A percentile compares a stretch with the other conserved stretches of the same genome.
phyloP scores from a whole-genome alignment of 2,797 vertebrate genomes.

The Petrocephalus sullivani region DNA sequence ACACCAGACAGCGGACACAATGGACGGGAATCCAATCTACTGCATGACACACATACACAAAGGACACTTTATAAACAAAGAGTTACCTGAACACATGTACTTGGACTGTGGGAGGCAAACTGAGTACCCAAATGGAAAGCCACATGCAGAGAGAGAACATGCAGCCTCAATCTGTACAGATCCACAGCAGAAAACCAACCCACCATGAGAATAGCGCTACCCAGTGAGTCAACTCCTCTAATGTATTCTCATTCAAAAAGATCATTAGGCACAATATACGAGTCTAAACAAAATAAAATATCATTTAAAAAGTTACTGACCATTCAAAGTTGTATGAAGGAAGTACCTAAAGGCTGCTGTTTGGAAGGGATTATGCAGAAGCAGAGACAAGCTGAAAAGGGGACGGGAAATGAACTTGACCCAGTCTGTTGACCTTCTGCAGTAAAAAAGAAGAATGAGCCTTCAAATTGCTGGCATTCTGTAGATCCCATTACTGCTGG shows the following conservation, averaged over 20 bases:
- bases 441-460: conserved; percentile 14
- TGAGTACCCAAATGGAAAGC: not conserved
- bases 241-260: not conserved
- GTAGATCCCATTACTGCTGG: conserved; percentile 17
- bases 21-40: not conserved
- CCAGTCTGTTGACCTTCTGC: conserved; percentile 14
- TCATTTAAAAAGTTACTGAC: not conserved
- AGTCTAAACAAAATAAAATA: not conserved
- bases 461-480: conserved; percentile 2
- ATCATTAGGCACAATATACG: not conserved
- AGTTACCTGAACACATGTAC: not conserved
- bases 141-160: not conserved
- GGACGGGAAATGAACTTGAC: conserved; percentile 19
- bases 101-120: not conserved
- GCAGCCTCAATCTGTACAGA: not conserved
- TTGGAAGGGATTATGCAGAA: not conserved
- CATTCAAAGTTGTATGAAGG: not conserved
- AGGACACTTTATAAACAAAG: not conserved
- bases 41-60: not conserved
- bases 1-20: not conserved
- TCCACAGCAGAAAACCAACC: not conserved
- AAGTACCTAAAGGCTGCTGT: not conserved
- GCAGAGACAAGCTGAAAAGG: not conserved
- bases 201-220: not conserved
- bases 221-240: not conserved